Base-by-base conservation (phyloP, 1,140 invertebrate genomes). In the Sesamia nonagrioides region DNA sequence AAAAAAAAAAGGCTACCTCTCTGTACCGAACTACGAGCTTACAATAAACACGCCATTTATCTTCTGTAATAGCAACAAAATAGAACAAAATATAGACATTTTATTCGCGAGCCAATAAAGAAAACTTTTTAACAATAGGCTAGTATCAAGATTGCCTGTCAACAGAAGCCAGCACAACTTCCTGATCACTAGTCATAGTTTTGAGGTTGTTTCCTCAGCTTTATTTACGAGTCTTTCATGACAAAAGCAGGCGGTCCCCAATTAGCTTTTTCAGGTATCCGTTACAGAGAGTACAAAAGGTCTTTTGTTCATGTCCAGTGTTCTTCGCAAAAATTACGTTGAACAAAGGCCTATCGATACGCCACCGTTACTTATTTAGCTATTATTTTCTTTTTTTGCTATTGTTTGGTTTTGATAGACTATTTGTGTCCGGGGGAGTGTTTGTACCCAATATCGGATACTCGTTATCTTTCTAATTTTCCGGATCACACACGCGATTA, bases 301-400 rank as follows among this genome's bases (percentile, higher is more conserved):
- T 17, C 77, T 71, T 79, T 82, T 84, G 83, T 84, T 81, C 45
- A 58, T n/a, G 27, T 27, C 3, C 27, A 13, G 72, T 3, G 27
- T 80, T 77, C 72, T 84, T 48, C 68, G 71, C 63, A 79, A 84
- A 84, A 84, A 84, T 82, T 80, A 79, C 72, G 35, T 45, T 21
- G 66, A 77, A 84, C 80, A 84, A 84, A 80, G 56, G 52, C 48
- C 77, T 40, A 68, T 81, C 83, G 60, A 84, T 84, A 79, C 79
- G 81, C 69, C 77, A 81, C 35, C 79, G 69, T 80, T 81, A 68
- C 77, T 74, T 81, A 84, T 84, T 84, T 84, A 81, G 81, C 3
- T 27, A 79, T 82, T n/a, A n/a, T n/a, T n/a, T n/a, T n/a, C n/a
- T n/a, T n/a, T n/a, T n/a, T n/a, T 60, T 15, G 11, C 54, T 60